Evolutionary conservation across 1,140 invertebrate species (phyloP).

Genomic region (Brachionus paranguensis): DNA sequence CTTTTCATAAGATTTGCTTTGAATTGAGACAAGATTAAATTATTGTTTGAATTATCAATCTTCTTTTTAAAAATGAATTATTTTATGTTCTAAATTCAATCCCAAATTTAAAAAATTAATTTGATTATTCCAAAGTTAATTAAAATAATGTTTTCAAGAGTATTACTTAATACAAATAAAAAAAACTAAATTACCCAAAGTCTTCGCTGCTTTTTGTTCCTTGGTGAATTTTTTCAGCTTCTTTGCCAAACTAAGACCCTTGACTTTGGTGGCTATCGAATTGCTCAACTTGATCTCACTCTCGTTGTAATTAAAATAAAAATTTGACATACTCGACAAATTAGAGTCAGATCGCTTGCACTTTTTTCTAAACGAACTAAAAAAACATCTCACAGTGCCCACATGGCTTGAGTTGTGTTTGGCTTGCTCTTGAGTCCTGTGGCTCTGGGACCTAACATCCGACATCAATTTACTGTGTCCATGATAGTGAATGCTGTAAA

Average conservation of each 20-base stretch:
- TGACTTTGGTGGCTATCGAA: conserved; percentile 14
- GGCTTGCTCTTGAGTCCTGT: not conserved
- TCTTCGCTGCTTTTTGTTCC: conserved; percentile 61
- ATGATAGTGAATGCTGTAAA: not conserved
- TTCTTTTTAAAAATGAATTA: too few species aligned
- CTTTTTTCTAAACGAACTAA: not conserved
- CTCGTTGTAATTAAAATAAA: not conserved
- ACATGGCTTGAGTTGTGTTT: not conserved
- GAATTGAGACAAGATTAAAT: too few species aligned
- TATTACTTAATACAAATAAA: too few species aligned
- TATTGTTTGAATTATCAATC: too few species aligned
- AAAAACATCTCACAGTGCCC: not conserved
- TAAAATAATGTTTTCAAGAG: too few species aligned
- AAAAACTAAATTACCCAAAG: conserved; percentile 46
- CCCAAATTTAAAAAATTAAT: too few species aligned
- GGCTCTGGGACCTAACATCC: not conserved
- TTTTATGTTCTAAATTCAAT: too few species aligned
- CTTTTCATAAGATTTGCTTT: too few species aligned
- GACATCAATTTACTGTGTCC: not conserved
- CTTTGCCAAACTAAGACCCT: conserved; percentile 8
- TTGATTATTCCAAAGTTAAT: too few species aligned
- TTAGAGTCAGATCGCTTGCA: not conserved
- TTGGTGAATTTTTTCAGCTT: conserved; percentile 60
- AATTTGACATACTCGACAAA: not conserved
- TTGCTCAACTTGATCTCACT: not conserved